A percentile compares a stretch with the other conserved stretches of the same genome.
phyloP scores from a whole-genome alignment of 2,113 vertebrate species.

The Pluvianellus socialis region DNA sequence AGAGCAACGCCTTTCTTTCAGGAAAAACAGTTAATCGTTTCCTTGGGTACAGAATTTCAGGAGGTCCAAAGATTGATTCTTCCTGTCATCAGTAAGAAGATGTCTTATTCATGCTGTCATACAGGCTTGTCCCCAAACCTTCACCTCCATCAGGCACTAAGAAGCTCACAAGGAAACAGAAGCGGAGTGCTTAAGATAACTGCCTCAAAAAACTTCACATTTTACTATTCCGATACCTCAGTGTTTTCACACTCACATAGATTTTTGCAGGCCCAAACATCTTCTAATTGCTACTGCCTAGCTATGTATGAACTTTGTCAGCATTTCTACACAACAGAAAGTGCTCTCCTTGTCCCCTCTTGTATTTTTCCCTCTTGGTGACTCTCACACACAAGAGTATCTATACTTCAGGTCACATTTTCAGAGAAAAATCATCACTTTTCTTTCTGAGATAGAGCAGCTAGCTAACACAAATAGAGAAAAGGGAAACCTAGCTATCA shows the following conservation, averaged over 20 bases:
- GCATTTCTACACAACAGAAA: not conserved
- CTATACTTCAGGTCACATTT: not conserved
- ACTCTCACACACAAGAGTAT: not conserved
- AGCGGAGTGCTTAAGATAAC: not conserved
- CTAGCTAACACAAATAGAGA: not conserved
- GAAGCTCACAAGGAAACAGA: not conserved
- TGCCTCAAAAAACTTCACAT: fast-evolving
- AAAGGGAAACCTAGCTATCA: not conserved
- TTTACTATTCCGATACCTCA: not conserved
- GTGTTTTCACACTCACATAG: not conserved
- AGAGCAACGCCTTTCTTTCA: not conserved
- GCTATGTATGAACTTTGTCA: not conserved
- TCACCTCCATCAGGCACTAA: not conserved
- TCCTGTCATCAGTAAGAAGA: not conserved
- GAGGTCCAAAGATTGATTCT: not conserved
- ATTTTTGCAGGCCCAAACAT: not conserved
- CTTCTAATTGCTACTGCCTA: not conserved
- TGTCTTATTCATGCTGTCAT: not conserved
- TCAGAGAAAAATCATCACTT: not conserved
- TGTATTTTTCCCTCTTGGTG: not conserved
- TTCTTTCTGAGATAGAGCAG: not conserved
- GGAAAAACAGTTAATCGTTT: not conserved
- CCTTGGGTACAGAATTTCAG: not conserved
- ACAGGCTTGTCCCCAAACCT: not conserved
- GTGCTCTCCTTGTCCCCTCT: not conserved